These are phyloP conservation scores for Ictalurus furcatus DNA, from an alignment of 2,113 vertebrate genomes.

Conservation along the genomic window DNA sequence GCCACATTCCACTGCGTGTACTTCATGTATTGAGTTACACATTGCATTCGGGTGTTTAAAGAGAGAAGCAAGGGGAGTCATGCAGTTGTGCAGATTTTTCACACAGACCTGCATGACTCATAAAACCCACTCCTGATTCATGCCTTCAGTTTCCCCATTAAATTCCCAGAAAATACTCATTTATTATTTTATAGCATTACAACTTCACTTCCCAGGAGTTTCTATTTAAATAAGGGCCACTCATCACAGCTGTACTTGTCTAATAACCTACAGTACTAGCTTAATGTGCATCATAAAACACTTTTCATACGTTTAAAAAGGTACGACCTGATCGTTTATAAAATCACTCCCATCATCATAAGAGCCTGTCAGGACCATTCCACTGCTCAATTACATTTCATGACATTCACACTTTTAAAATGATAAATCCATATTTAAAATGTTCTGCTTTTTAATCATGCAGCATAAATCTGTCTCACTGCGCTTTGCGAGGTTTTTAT, in stretches of 20 bases:
- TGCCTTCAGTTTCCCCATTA: conserved; percentile 3
- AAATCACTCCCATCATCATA: background rate
- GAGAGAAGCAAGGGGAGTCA: background rate
- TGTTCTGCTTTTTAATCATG: background rate
- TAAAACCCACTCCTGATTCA: background rate
- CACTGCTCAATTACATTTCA: background rate
- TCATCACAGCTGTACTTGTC: background rate
- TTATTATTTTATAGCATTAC: background rate
- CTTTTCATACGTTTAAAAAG: background rate
- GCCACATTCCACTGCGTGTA: conserved; percentile 13
- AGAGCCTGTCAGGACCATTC: background rate
- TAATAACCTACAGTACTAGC: background rate
- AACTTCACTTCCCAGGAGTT: background rate
- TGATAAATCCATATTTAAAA: background rate
- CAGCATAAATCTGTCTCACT: background rate
- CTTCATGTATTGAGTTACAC: conserved; percentile 36
- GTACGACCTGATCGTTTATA: background rate
- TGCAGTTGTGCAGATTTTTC: background rate
- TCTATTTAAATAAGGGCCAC: background rate
- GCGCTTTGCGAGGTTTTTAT: background rate
- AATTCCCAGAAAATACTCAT: background rate
- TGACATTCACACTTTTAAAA: background rate
- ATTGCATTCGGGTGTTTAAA: conserved; percentile 13
- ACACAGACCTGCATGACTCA: background rate
- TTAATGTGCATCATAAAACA: background rate